Conservation (phyloP, 2,888 invertebrate species). For the Seira sanloemensis region DNA sequence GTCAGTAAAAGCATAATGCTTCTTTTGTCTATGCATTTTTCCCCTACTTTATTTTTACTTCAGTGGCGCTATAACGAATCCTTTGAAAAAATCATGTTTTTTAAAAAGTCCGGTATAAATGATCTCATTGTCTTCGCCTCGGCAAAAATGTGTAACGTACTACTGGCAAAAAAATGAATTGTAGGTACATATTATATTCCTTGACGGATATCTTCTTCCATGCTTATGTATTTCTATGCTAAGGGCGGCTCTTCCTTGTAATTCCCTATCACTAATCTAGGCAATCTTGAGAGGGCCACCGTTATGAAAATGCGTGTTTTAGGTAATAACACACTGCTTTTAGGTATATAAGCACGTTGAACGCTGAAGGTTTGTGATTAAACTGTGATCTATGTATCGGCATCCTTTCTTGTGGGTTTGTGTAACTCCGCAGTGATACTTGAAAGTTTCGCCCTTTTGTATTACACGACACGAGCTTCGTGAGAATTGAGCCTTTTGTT, state of each 20-base stretch:
- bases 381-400: background rate
- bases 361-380: background rate
- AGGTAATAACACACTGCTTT: too few species aligned
- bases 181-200: too few species aligned
- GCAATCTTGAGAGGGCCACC: background rate
- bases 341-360: background rate
- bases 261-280: too few species aligned
- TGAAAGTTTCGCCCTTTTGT: too few species aligned
- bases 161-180: too few species aligned
- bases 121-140: background rate
- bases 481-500: too few species aligned
- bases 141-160: background rate
- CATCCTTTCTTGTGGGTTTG: too few species aligned
- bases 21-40: background rate
- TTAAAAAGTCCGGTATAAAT: background rate
- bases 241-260: too few species aligned
- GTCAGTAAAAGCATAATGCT: conserved; percentile 16
- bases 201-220: too few species aligned
- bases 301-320: background rate
- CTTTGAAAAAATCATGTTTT: background rate
- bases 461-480: too few species aligned
- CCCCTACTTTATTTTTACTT: background rate
- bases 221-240: too few species aligned
- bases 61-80: background rate
- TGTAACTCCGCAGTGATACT: too few species aligned